These are phyloP conservation scores for Psilopsiagon aurifrons DNA, from an alignment of 2,113 vertebrate genomes.

Conservation along the genomic window DNA sequence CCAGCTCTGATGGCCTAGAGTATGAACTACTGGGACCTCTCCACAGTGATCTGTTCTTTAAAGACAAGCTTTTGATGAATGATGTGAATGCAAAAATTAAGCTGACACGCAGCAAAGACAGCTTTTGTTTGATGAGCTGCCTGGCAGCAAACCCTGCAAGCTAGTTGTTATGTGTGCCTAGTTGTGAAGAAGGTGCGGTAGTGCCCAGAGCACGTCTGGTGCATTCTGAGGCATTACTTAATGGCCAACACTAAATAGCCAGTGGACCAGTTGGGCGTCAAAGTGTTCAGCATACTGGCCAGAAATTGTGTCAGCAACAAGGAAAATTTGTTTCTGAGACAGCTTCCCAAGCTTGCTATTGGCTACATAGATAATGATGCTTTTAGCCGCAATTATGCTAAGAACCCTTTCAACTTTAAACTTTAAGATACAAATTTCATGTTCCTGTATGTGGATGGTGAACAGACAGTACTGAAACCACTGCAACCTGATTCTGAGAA, in stretches of 20 bases:
- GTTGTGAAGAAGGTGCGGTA: not conserved
- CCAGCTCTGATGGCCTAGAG: not conserved
- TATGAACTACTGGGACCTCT: not conserved
- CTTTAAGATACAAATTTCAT: not conserved
- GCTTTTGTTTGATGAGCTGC: not conserved
- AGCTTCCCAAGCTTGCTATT: not conserved
- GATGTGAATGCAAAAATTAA: not conserved
- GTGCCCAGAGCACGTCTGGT: not conserved
- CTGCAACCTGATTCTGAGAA: not conserved
- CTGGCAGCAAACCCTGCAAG: not conserved
- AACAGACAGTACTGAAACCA: not conserved
- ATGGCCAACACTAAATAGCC: not conserved
- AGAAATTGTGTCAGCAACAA: not conserved
- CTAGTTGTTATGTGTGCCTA: not conserved
- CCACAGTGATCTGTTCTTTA: not conserved
- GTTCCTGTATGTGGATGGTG: not conserved
- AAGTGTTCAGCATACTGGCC: not conserved
- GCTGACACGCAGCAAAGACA: not conserved
- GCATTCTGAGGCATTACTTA: not conserved
- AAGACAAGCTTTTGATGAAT: not conserved
- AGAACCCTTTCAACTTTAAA: not conserved
- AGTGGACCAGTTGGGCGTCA: not conserved
- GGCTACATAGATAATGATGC: not conserved
- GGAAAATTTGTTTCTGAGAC: not conserved
- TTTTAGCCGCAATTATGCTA: not conserved